Percentiles rank a stretch among this genome's conserved stretches.
These are phyloP conservation scores for Tupaia tana DNA, from an alignment of 2,113 vertebrate genomes.

Conservation along the genomic window DNA sequence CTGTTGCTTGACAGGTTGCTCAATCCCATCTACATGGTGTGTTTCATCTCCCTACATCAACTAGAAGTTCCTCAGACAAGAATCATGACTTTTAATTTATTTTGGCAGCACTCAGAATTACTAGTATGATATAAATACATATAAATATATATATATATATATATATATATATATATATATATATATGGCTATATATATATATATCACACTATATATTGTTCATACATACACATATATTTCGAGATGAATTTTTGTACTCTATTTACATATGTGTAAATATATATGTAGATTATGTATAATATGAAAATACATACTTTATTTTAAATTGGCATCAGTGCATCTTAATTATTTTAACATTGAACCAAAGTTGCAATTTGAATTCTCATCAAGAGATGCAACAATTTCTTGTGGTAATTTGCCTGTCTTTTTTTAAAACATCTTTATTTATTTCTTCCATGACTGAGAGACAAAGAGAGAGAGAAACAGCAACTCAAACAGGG, in stretches of 20 bases:
- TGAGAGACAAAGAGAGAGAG: too few relatives aligned
- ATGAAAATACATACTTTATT: constrained; percentile 13
- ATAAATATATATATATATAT: not conserved
- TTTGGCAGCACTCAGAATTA: not conserved
- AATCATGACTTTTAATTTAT: not conserved
- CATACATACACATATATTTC: not conserved
- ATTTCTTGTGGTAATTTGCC: not conserved
- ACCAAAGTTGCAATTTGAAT: not conserved
- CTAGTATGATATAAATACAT: not conserved
- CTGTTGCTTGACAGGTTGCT: too few relatives aligned
- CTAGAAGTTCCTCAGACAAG: not conserved
- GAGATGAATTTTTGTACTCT: constrained; percentile 30
- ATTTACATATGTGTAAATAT: constrained; percentile 55
- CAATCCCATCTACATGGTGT: too few relatives aligned
- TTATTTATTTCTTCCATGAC: too few relatives aligned
- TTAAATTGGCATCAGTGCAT: not conserved
- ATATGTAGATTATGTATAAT: constrained; percentile 21
- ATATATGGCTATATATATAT: too few relatives aligned
- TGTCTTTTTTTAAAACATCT: not conserved
- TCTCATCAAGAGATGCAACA: not conserved
- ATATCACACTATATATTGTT: too few relatives aligned
- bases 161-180: not conserved
- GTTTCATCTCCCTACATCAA: not conserved
- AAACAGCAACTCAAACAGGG: too few relatives aligned
- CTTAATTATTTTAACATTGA: not conserved